Conservation (phyloP, 2,113 vertebrate species). For the Otis tarda region DNA sequence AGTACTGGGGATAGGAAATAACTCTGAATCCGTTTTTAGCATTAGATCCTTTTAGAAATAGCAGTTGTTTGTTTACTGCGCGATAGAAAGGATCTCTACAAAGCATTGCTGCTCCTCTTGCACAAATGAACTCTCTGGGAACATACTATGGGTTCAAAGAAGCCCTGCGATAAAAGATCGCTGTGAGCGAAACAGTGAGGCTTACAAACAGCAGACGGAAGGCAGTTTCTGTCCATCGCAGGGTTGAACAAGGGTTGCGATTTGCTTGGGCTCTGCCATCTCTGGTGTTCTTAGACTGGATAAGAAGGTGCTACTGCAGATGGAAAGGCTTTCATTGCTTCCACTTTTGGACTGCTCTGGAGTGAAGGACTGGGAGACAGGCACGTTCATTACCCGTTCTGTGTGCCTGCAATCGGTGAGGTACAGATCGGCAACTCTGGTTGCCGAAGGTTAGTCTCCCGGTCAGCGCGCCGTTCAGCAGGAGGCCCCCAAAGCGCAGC, state of each 20-base stretch:
- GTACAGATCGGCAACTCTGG: rapidly evolving
- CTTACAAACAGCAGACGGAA: neutral
- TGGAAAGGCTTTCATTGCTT: neutral
- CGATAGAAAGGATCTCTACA: neutral
- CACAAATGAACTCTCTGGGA: neutral
- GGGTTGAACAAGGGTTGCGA: neutral
- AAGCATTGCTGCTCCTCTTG: neutral
- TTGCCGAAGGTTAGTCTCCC: neutral
- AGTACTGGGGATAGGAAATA: neutral
- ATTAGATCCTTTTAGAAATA: neutral
- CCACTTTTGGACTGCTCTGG: rapidly evolving
- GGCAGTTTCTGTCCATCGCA: no score
- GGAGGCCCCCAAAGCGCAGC: neutral
- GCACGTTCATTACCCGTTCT: rapidly evolving
- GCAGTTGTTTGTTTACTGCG: neutral
- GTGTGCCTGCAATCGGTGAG: rapidly evolving
- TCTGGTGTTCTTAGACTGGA: neutral
- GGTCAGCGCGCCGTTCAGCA: neutral
- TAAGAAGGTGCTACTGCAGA: neutral
- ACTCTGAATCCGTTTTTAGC: neutral
- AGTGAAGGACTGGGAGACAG: neutral
- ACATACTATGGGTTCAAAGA: neutral
- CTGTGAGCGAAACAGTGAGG: neutral
- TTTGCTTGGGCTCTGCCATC: neutral
- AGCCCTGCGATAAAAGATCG: neutral